Base-by-base conservation (phyloP, 2,888 invertebrate species). In the Habrosyne pyritoides region DNA sequence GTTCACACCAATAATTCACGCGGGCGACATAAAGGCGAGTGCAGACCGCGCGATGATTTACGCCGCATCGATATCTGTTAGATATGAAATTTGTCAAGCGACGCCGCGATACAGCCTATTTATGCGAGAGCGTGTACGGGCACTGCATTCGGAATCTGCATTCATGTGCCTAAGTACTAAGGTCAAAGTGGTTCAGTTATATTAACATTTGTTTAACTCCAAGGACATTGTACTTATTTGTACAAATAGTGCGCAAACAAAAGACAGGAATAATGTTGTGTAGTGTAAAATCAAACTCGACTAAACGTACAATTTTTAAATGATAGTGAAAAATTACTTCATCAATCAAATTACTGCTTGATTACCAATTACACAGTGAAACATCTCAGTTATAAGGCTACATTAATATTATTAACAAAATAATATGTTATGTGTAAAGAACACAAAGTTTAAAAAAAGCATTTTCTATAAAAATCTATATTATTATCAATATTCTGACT, bases 41-140 rank as follows among this genome's bases (percentile, higher is more conserved):
- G 69, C 70, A 53, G 55, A 69, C 67, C 69, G 65, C 69, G 64
- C 60, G 64, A 77, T 87, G 88, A 90, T 89, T 89, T 89, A 91
- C 83, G 73, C 75, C 65, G 70, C 81, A 77, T 87, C 90, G 88
- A 89, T 89, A 88, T 86, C 86, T 79, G 85, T 83, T 86, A 86
- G 89, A 88, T 86, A 84, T 75, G 87, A 80, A 86, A 89, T 91
- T 91, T 90, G 90, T 91, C 91, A 91, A 78, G 71, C 75, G 71
- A 63, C 47, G 57, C 60, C 63, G 71, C 75, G 78, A 78, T 80
- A 81, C 65, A 66, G 75, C 64, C 85, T 87, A 88, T 87, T 89
- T 90, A 89, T 88, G 89, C 87, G 81, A 62, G 54, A 50, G 52
- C 53, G 52, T 57, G 52, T 47, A 24, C 42, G 8, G 18, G 12